Base-by-base conservation (phyloP, 2,113 vertebrate genomes). In the Salvator merianae region DNA sequence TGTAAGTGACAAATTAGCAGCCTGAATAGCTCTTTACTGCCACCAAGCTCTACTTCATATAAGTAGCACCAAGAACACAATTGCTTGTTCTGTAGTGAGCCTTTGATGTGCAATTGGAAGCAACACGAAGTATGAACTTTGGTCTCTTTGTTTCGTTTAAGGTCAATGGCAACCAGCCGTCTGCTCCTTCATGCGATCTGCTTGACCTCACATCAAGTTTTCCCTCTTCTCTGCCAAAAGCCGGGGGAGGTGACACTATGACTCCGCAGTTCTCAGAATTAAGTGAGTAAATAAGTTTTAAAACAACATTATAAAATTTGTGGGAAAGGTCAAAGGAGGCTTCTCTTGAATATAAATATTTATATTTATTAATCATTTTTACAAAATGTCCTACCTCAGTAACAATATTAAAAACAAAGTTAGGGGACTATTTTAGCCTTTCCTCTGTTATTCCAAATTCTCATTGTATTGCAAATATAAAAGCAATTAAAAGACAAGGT, bases 111-210 rank as follows among this genome's bases (percentile, higher is more conserved):
- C 7, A 5, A 32, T n/a, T n/a, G 14, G 30, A 30, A 10, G 53
- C 53, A 83, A 86, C 83, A 69, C 24, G 77, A 0, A 55, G 28
- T 7, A 26, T 63, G n/a, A 34, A 38, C 28, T 68, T n/a, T 55
- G 79, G 69, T 80, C 72, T 76, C n/a, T 2, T 0, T 81, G 12
- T 69, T 86, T 89, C 73, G 86, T 92, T n/a, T 88, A 84, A 94
- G 94, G 79, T 92, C 24, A 86, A 86, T 87, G 88, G 91, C 82
- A 94, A 93, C 74, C 93, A 95, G 78, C 96, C 96, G 6, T 96
- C 96, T 79, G 96, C 96, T 83, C 96, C 96, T 8, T 95, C 96
- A 10, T 93, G 90, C 77, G 96, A 96, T 70, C 93, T 96, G 0
- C 93, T 96, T 5, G 93, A 94, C 88, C 82, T 95, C 10, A 92